Percentiles rank a stretch among this genome's conserved stretches.
Evolutionary conservation across 2,113 vertebrate genomes (phyloP).

Genomic region (Bombycilla garrulus): DNA sequence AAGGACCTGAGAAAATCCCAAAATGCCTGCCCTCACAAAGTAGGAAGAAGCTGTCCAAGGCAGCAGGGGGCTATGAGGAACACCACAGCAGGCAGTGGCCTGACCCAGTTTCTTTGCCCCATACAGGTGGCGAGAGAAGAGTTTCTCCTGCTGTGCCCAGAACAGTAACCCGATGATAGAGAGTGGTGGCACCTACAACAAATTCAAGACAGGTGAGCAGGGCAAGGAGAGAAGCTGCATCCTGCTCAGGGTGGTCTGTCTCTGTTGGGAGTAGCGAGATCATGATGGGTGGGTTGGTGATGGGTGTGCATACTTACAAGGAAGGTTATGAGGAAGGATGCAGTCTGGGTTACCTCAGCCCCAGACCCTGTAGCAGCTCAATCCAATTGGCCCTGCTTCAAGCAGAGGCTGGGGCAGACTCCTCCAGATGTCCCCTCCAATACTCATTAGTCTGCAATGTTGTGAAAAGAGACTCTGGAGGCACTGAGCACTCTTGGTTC

Average conservation of each 20-base stretch:
- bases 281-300: not conserved
- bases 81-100: not conserved
- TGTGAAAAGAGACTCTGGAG: not conserved
- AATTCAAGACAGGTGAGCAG: constrained; percentile 81
- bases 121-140: constrained; percentile 83
- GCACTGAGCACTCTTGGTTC: not conserved
- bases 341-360: not conserved
- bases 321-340: not conserved
- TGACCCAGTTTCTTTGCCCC: not conserved
- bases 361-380: not conserved
- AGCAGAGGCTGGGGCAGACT: not conserved
- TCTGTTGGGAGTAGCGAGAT: accelerated
- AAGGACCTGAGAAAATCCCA: not conserved
- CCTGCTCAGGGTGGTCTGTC: not conserved
- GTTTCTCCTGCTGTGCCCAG: constrained; percentile 72
- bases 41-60: not conserved
- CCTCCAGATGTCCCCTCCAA: not conserved
- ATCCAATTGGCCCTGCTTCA: not conserved
- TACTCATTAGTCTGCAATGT: not conserved
- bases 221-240: not conserved
- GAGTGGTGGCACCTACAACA: constrained; percentile 80
- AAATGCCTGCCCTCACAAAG: not conserved
- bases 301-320: not conserved
- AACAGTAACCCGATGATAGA: constrained; percentile 59
- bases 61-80: not conserved